Percentiles rank a stretch among this genome's conserved stretches.
These are phyloP conservation scores for Nesometra sesokonis DNA, from an alignment of 35 echinoderm and acorn worm species.

Conservation along the genomic window DNA sequence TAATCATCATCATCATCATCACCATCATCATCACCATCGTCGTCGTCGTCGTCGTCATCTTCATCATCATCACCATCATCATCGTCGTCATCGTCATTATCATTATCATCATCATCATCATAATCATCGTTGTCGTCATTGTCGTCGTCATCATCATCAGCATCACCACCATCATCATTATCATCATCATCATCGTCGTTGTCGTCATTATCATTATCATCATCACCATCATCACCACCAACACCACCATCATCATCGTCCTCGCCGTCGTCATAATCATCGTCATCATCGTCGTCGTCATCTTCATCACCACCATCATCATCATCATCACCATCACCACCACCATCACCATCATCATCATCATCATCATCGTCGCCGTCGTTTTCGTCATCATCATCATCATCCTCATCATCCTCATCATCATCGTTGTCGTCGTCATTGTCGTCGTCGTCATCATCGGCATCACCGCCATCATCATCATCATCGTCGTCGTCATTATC, in stretches of 20 bases:
- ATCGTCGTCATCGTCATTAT: not conserved
- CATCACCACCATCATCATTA: slow-evolving; percentile 9
- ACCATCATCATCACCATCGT: not conserved
- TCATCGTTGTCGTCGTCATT: not conserved
- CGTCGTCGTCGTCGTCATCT: not conserved
- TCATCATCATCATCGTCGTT: slow-evolving; percentile 13
- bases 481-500: slow-evolving; percentile 1
- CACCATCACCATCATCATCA: not conserved
- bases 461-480: no score
- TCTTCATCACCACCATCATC: not conserved
- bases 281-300: no score
- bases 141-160: no score
- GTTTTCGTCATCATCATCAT: no score
- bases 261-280: no score
- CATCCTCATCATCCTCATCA: no score
- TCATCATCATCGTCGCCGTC: no score
- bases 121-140: no score
- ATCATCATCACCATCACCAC: not conserved
- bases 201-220: not conserved
- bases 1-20: no score
- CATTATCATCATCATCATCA: slow-evolving; percentile 8
- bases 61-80: slow-evolving; percentile 13
- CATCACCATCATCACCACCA: no score
- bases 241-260: no score
- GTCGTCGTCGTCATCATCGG: no score